Evolutionary conservation across 2,797 vertebrate genomes (phyloP), one percentile per base, ranked within the genome.

Genomic region (Xyrichtys novacula): DNA sequence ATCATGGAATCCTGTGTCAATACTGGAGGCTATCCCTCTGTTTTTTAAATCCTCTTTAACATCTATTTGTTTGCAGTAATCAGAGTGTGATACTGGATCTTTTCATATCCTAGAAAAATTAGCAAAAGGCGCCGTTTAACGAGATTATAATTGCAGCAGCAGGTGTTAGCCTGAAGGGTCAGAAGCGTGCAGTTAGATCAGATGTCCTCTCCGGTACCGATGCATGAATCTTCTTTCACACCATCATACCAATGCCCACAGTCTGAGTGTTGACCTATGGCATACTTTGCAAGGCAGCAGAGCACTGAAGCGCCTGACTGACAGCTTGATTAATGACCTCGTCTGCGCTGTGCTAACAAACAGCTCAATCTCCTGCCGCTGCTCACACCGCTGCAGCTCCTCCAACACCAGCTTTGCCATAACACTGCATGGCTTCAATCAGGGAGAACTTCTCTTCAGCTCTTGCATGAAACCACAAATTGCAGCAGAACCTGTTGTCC

Each of bases 311-410:
- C 23, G 48, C 52, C 63, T 56, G 70, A 85, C 38, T 59, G 85
- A 87, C 82, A 80, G 32, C 32, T 46, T 89, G 89, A 91, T 86
- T 66, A 76, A 91, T 74, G 7, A 54, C 78, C 84, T 85, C 61
- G 72, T 81, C 76, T 50, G 55, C 54, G 17, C 62, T 54, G 23
- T 31, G 73, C 72, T 72, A 85, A 89, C 83, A 90, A 84, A 87
- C 34, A 40, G 19, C 52, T 84, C 65, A 26, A 70, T 71, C 75
- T 73, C 36, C 48, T 19, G 60, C 48, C 5, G 8, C 43, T 49
- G 58, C 53, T 32, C 47, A 25, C 53, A 22, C 38, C 14, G 22
- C 63, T 59, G 66, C 46, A 16, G 22, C 38, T 25, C 36, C 43
- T 50, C 48, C 23, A 38, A 67, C n/a, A 22, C 65, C 32, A 60